Evolutionary conservation across 2,888 invertebrate species (phyloP), one percentile per base, ranked within the genome.

Genomic region (Polydrusus pterygomalis): DNA sequence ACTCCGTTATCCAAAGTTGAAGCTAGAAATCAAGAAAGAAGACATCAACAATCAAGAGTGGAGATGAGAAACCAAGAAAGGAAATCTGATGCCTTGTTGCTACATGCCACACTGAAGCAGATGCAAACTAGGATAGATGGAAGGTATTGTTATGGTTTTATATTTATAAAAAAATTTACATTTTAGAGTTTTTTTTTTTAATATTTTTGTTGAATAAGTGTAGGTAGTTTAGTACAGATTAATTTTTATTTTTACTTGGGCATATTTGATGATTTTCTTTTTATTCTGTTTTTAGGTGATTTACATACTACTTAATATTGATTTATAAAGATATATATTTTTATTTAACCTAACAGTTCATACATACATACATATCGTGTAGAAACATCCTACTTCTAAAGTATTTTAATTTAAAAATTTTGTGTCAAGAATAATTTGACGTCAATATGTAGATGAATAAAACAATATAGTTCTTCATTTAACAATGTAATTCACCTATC

Each of bases 101-200:
- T 82, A n/a, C 79, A 81, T 17, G 75, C 71, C 30, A 80, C 78
- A 0, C 63, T 82, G 68, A 84, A 83, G 74, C 84, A 85, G 62
- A 79, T 87, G 76, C 85, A 85, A 75, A 76, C 80, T 20, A 80
- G 81, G 56, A 83, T 81, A 74, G 83, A 85, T 77, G 86, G 85
- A 85, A 87, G 87, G 87, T 87, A 86, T 81, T 78, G 45, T 51
- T 30, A 58, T 65, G 13, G 15, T 63, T 51, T 63, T 76, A 70
- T 76, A 30, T 65, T 58, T 67, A n/a, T 54, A 11, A 45, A 6
- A 1, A 43, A 9, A 51, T 51, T 20, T 11, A 20, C 18, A 51
- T 11, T 10, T 51, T 17, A 40, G 6, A 2, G 6, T 9, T 49
- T 18, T 54, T 11, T 25, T 54, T 18, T 51, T 18, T 20, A 8